These are phyloP conservation scores for Mionectes macconnelli DNA, from an alignment of 2,113 vertebrate genomes.

Conservation along the genomic window DNA sequence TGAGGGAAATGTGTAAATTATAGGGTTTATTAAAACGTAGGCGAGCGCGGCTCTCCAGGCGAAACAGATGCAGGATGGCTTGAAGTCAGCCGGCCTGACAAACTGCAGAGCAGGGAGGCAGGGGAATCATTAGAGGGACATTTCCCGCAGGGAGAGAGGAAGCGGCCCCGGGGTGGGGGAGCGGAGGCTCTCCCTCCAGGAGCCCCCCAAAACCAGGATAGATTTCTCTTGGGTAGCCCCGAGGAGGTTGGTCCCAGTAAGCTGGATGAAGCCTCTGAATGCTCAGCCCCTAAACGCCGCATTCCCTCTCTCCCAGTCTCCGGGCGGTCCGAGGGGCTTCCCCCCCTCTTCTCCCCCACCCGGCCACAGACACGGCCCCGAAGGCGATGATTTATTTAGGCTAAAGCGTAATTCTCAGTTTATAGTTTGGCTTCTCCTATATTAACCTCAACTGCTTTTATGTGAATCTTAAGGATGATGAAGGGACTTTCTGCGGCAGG, in stretches of 20 bases:
- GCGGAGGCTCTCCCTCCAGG: background rate
- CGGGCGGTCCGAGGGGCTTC: background rate
- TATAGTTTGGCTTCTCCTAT: slow-evolving; percentile 11
- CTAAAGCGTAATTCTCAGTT: slow-evolving; percentile 35
- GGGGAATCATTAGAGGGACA: slow-evolving; percentile 47
- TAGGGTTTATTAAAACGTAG: slow-evolving; percentile 64
- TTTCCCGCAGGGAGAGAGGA: slow-evolving; percentile 52
- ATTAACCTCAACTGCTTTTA: slow-evolving; percentile 6
- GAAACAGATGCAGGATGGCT: slow-evolving; percentile 57
- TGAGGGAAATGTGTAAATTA: slow-evolving; percentile 76
- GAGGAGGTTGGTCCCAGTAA: accelerated
- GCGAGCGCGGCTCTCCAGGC: slow-evolving; percentile 44
- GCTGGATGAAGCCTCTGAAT: background rate
- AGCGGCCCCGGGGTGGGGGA: background rate
- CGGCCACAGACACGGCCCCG: accelerated
- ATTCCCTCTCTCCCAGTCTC: accelerated
- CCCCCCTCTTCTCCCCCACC: background rate
- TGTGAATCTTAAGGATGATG: background rate
- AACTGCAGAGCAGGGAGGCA: slow-evolving; percentile 54
- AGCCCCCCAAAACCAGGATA: background rate
- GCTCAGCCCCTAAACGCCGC: accelerated
- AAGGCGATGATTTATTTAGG: slow-evolving; percentile 34
- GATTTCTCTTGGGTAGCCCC: background rate
- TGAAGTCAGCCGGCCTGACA: slow-evolving; percentile 42
- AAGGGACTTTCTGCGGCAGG: background rate